A percentile compares a stretch with the other conserved stretches of the same genome.
phyloP scores from a whole-genome alignment of 2,797 vertebrate genomes.

The Acrossocheilus wenchowensis region DNA sequence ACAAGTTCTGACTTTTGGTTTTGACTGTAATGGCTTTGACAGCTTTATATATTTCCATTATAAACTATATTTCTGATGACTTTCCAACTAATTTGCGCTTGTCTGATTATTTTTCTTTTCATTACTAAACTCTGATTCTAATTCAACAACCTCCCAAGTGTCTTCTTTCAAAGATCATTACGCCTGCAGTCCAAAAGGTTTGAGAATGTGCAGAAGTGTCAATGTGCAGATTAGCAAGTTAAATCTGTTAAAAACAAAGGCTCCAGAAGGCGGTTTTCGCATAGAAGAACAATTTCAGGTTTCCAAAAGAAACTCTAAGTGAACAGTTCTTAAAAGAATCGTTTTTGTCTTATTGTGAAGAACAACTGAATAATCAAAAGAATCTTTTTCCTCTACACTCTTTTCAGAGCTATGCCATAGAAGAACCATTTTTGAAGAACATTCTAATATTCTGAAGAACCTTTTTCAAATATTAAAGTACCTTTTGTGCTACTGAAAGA shows the following conservation, averaged over 20 bases:
- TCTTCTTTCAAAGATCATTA: background rate
- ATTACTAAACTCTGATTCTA: slow-evolving; percentile 3
- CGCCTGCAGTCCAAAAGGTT: background rate
- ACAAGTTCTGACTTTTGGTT: background rate
- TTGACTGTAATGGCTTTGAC: background rate
- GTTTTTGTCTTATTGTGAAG: background rate
- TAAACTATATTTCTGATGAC: background rate
- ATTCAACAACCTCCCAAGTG: background rate
- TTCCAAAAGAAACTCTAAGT: background rate
- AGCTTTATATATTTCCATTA: background rate
- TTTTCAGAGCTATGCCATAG: background rate
- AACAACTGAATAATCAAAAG: background rate
- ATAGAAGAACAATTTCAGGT: background rate
- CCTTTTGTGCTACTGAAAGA: background rate
- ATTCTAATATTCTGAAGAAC: background rate
- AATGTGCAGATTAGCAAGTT: background rate
- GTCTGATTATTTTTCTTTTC: background rate
- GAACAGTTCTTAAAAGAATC: background rate
- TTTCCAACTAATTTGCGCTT: background rate
- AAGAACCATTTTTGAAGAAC: background rate
- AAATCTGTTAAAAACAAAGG: background rate
- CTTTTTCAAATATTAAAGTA: background rate
- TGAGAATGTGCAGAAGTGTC: background rate
- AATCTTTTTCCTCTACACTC: background rate
- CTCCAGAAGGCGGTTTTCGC: background rate